These are phyloP conservation scores for Gadus macrocephalus DNA, from an alignment of 2,113 vertebrate species.

Conservation along the genomic window DNA sequence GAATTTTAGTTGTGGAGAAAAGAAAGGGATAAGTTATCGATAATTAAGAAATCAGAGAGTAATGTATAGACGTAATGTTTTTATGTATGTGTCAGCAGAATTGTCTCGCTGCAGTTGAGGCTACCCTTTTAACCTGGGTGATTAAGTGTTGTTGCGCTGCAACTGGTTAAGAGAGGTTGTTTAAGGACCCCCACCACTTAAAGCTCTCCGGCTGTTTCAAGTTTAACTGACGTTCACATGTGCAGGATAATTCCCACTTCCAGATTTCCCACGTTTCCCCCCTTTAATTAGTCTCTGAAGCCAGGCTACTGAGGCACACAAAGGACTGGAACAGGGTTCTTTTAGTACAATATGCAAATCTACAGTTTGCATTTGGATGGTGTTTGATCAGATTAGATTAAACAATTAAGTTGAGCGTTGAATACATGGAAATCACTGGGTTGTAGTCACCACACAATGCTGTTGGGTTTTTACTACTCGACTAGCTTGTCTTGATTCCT, in stretches of 20 bases:
- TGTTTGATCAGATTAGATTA: constrained; percentile 34
- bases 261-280: constrained; percentile 20
- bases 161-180: not conserved
- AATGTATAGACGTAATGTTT: too few relatives aligned
- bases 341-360: constrained; percentile 5
- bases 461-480: not conserved
- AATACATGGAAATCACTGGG: constrained; percentile 8
- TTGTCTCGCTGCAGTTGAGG: too few relatives aligned
- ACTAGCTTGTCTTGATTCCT: not conserved
- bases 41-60: too few relatives aligned
- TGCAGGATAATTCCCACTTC: constrained; percentile 3
- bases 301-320: constrained; percentile 22
- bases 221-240: not conserved
- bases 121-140: too few relatives aligned
- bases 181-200: not conserved
- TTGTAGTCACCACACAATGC: not conserved
- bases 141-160: too few relatives aligned
- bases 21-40: too few relatives aligned
- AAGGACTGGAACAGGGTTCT: constrained; percentile 25
- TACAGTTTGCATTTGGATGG: constrained; percentile 5
- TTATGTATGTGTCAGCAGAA: too few relatives aligned
- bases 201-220: not conserved
- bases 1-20: too few relatives aligned
- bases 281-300: constrained; percentile 26
- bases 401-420: constrained; percentile 13